Percentiles rank a stretch among this genome's conserved stretches.
These are phyloP conservation scores for Colaptes auratus DNA, from an alignment of 2,113 vertebrate species.

Conservation along the genomic window DNA sequence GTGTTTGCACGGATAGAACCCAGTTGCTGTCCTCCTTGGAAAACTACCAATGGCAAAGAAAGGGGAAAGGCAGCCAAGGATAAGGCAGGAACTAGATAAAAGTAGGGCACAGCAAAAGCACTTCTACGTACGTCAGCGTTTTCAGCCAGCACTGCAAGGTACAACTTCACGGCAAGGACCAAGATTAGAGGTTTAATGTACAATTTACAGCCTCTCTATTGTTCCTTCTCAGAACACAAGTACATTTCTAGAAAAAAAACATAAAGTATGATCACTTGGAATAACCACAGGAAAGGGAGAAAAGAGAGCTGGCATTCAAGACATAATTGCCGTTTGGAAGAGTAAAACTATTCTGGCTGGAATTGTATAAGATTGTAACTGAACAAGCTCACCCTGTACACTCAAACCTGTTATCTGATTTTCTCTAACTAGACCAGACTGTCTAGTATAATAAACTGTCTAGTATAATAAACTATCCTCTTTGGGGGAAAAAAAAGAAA, in stretches of 20 bases:
- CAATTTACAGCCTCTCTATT: background rate
- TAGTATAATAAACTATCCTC: background rate
- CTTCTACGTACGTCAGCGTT: background rate
- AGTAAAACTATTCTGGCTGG: background rate
- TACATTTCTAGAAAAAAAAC: background rate
- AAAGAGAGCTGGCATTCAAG: background rate
- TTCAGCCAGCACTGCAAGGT: background rate
- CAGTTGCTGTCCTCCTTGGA: background rate
- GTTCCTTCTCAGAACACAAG: background rate
- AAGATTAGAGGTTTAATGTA: background rate
- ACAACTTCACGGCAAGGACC: background rate
- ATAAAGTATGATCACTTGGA: background rate
- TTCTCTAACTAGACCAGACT: background rate
- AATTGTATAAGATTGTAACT: background rate
- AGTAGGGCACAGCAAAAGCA: background rate
- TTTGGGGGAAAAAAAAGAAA: background rate
- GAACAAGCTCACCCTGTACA: background rate
- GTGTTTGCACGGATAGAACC: background rate
- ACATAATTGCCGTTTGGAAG: background rate
- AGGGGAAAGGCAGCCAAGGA: background rate
- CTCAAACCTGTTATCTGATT: background rate
- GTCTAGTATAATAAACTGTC: background rate
- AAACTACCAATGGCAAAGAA: background rate
- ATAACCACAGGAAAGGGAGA: background rate
- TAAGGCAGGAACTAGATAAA: background rate